These are phyloP conservation scores for cattle (Bos taurus) DNA, from an alignment of 2,113 vertebrate genomes.

Conservation along the genomic window DNA sequence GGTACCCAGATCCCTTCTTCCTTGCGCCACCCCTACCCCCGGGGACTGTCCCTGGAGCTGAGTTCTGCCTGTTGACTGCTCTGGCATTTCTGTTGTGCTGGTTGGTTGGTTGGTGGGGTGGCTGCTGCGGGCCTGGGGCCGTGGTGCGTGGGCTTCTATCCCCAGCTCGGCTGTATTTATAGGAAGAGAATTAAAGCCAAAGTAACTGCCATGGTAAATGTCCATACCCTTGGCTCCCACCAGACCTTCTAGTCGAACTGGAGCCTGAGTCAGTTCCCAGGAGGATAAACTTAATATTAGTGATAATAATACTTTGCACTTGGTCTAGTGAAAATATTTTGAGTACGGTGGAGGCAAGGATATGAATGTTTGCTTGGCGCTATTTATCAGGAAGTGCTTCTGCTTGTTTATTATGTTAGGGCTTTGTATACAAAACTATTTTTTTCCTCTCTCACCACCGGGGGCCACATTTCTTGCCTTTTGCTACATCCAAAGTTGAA, in stretches of 20 bases:
- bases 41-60: neutral
- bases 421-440: conserved; percentile 59
- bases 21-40: neutral
- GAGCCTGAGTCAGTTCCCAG: neutral
- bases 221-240: neutral
- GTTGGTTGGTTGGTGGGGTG: neutral
- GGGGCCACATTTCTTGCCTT: conserved; percentile 34
- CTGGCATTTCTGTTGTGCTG: neutral
- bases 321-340: conserved; percentile 69
- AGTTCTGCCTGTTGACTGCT: neutral
- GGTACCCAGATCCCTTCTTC: neutral
- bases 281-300: conserved; percentile 61
- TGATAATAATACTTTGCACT: conserved; percentile 60
- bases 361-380: conserved; percentile 50
- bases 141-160: neutral
- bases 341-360: conserved; percentile 50
- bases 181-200: conserved; percentile 4
- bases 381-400: conserved; percentile 60
- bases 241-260: neutral
- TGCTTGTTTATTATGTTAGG: conserved; percentile 62
- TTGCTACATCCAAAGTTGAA: conserved; percentile 12
- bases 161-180: conserved; percentile 8
- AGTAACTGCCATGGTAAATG: neutral
- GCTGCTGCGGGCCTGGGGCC: neutral
- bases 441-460: conserved; percentile 15